Evolutionary conservation across 30 jellyfish, hydroid and myxozoan genomes (phyloP).

Genomic region (Mastigias papua): DNA sequence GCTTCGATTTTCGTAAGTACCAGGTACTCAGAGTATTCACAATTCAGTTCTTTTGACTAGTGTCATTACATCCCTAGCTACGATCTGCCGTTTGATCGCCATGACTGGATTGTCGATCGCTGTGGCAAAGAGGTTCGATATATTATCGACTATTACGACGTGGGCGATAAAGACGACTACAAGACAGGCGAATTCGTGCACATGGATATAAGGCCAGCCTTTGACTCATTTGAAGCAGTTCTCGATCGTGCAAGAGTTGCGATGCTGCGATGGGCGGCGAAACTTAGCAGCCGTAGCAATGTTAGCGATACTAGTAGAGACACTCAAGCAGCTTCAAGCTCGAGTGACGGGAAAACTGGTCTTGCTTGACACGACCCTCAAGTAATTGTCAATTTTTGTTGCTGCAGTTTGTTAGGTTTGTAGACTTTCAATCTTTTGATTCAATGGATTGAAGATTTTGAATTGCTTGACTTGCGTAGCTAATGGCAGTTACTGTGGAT

Average conservation of each 20-base stretch:
- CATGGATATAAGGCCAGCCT: conserved; percentile 99
- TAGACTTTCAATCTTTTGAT: background rate
- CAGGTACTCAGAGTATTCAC: no score
- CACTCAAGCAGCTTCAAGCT: background rate
- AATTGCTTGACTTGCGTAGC: no score
- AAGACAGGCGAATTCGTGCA: conserved; percentile 92
- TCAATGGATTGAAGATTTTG: background rate
- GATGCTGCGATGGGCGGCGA: conserved; percentile 92
- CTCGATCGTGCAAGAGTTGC: conserved; percentile 96
- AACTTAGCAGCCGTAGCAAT: conserved; percentile 24
- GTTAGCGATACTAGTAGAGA: background rate
- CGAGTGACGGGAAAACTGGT: background rate
- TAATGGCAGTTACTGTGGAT: no score
- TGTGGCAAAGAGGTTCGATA: conserved; percentile 96
- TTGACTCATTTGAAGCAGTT: conserved; percentile 94
- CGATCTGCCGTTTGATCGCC: conserved; percentile 99
- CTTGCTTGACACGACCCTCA: background rate
- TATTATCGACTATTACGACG: conserved; percentile 96
- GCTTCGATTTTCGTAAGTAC: no score
- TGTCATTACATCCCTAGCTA: conserved; percentile 48
- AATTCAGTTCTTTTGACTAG: no score
- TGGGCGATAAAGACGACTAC: conserved; percentile 94
- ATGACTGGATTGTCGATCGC: conserved; percentile 98
- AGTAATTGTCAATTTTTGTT: background rate
- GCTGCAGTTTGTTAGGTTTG: background rate